phyloP scores from a whole-genome alignment of 2,797 vertebrate species.

The Poecilia gillii region DNA sequence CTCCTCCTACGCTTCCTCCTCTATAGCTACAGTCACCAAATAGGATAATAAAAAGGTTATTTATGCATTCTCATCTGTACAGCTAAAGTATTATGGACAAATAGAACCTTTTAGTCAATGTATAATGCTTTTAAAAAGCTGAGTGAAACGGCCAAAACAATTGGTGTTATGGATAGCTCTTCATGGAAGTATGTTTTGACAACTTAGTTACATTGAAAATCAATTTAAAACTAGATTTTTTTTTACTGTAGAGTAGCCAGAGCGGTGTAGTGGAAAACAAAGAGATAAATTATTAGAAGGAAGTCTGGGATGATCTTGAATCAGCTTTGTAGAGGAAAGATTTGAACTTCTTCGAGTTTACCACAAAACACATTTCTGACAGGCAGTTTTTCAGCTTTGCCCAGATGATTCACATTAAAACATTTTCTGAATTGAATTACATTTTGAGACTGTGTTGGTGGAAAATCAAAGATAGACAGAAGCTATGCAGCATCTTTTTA shows the following conservation, averaged over 20 bases:
- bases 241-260: neutral
- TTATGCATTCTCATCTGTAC: neutral
- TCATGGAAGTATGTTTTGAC: neutral
- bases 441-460: neutral
- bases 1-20: neutral
- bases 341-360: conserved; percentile 7
- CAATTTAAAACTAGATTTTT: neutral
- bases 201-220: neutral
- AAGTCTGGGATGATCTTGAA: conserved; percentile 21
- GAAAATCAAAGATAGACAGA: neutral
- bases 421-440: neutral
- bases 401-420: neutral
- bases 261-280: neutral
- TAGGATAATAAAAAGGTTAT: neutral
- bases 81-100: neutral
- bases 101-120: neutral
- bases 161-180: neutral
- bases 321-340: neutral
- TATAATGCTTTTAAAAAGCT: neutral
- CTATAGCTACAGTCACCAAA: neutral
- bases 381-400: conserved; percentile 24
- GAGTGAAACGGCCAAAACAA: neutral
- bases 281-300: neutral
- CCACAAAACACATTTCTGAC: conserved; percentile 28
- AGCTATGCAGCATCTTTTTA: neutral